A percentile compares a stretch with the other conserved stretches of the same genome.
phyloP scores from a whole-genome alignment of 2,888 invertebrate genomes.

The Aphodius sticticus region DNA sequence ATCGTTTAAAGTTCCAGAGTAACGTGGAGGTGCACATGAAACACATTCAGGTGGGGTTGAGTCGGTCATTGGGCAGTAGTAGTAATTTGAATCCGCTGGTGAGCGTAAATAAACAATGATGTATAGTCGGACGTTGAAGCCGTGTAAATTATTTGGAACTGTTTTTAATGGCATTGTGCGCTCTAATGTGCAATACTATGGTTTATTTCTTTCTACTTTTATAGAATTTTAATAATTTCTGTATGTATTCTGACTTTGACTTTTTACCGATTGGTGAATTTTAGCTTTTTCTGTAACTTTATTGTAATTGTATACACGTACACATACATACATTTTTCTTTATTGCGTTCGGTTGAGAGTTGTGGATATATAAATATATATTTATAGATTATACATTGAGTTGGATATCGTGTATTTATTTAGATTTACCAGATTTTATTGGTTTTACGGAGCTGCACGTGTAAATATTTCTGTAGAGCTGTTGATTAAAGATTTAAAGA shows the following conservation, averaged over 20 bases:
- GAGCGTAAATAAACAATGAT: constrained; percentile 34
- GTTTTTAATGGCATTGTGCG: constrained; percentile 7
- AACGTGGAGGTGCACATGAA: constrained; percentile 92
- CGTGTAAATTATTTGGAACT: background rate
- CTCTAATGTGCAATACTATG: constrained; percentile 20
- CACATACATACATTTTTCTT: background rate
- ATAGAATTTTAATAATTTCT: constrained; percentile 18
- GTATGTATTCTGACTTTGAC: background rate
- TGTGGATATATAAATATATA: background rate
- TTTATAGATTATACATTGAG: background rate
- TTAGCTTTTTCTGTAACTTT: background rate
- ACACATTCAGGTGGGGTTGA: constrained; percentile 81
- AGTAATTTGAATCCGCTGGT: constrained; percentile 32
- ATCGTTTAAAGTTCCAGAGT: constrained; percentile 83
- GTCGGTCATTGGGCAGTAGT: constrained; percentile 44
- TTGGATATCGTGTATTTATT: background rate
- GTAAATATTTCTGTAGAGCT: background rate
- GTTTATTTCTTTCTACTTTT: constrained; percentile 21
- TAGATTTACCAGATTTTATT: background rate
- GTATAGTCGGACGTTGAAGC: background rate
- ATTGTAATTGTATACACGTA: background rate
- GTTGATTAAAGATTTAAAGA: background rate
- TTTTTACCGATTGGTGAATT: background rate
- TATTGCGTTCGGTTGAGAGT: background rate
- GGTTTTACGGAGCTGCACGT: background rate